These are phyloP conservation scores for Pygoscelis adeliae DNA, from an alignment of 2,113 vertebrate genomes.

Conservation along the genomic window DNA sequence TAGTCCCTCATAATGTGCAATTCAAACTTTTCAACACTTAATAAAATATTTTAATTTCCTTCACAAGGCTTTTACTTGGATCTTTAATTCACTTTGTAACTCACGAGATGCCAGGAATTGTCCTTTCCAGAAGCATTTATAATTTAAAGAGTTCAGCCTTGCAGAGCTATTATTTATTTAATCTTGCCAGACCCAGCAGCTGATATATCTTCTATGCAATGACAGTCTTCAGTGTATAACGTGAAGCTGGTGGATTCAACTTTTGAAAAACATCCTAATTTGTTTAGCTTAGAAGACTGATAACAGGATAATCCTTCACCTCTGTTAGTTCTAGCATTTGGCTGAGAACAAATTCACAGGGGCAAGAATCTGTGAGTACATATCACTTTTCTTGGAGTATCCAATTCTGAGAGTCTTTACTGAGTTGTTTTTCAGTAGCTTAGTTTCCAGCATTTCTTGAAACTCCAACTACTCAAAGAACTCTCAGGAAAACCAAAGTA, in stretches of 20 bases:
- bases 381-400: not conserved
- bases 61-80: not conserved
- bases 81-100: not conserved
- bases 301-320: not conserved
- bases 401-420: not conserved
- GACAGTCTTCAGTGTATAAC: not conserved
- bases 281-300: not conserved
- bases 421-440: not conserved
- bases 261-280: not conserved
- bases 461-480: not conserved
- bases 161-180: slow-evolving; percentile 1
- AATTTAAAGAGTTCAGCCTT: not conserved
- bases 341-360: not conserved
- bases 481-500: not conserved
- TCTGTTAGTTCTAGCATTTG: not conserved
- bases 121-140: not conserved
- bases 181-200: not conserved
- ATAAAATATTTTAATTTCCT: slow-evolving; percentile 27
- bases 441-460: not conserved
- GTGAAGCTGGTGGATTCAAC: not conserved
- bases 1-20: not conserved
- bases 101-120: not conserved
- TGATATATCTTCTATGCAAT: not conserved
- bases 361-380: accelerated
- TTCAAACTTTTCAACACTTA: not conserved